These are phyloP conservation scores for Gambelia wislizenii DNA, from an alignment of 2,797 vertebrate genomes.

Conservation along the genomic window DNA sequence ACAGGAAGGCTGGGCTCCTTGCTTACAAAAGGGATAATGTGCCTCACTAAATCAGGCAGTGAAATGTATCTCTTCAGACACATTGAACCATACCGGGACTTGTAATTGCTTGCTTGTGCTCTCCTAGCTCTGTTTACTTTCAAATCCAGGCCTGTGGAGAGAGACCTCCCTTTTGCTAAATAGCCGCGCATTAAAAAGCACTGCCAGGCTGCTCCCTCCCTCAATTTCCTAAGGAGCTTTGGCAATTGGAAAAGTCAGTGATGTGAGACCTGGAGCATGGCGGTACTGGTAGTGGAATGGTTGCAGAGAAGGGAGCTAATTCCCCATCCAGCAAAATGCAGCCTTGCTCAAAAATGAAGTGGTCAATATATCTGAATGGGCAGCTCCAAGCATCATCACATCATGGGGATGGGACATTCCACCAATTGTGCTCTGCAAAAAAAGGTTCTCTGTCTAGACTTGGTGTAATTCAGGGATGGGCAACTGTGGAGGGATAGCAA, in stretches of 20 bases:
- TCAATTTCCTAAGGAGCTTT: conserved; percentile 26
- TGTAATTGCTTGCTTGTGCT: conserved; percentile 47
- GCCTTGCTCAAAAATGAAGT: not conserved
- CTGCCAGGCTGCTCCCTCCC: not conserved
- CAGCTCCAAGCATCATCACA: not conserved
- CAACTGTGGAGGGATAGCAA: too few relatives aligned
- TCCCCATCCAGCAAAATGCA: not conserved
- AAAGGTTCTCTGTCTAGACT: too few relatives aligned
- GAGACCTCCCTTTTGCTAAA: conserved; percentile 37
- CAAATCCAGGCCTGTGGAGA: conserved; percentile 52
- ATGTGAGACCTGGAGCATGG: not conserved
- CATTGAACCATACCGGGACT: not conserved
- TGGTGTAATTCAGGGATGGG: too few relatives aligned
- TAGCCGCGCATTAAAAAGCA: conserved; percentile 27
- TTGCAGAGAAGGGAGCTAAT: not conserved
- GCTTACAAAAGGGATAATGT: conserved; percentile 62
- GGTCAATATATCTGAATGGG: not conserved
- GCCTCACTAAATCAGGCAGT: conserved; percentile 55
- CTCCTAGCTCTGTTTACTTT: conserved; percentile 55
- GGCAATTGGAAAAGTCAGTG: not conserved
- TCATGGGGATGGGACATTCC: accelerated
- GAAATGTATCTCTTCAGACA: conserved; percentile 68
- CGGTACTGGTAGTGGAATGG: not conserved
- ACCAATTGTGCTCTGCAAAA: not conserved
- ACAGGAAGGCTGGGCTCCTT: conserved; percentile 9